Evolutionary conservation across 2,113 vertebrate species (phyloP), one percentile per base, ranked within the genome.

Genomic region (Caloenas nicobarica): DNA sequence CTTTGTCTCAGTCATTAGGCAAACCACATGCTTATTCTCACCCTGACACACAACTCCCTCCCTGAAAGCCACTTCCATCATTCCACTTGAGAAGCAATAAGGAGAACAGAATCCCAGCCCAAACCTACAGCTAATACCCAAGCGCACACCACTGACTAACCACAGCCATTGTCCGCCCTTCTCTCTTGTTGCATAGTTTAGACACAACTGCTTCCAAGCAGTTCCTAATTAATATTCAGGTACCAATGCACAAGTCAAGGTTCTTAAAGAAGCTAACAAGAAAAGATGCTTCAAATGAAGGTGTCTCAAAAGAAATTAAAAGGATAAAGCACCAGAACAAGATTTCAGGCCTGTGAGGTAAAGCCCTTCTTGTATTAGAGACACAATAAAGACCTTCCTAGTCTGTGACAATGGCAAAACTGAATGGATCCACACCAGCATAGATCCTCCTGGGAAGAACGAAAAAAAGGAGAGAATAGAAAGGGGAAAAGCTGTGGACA

Each of bases 311-410:
- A 80, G n/a, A 85, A 88, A 86, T 38, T 40, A 48, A 80, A 71
- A 51, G 77, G 36, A 79, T 60, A 50, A 93, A 73, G n/a, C 64
- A 88, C 29, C 46, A 69, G 64, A 89, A 89, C n/a, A 91, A 44
- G 18, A 72, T 44, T 79, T 90, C 28, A 70, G n/a, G 50, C 8
- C 74, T 61, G 8, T 16, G 29, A 88, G 24, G 38, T 61, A 84
- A 93, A 90, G 31, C 25, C 82, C 50, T 74, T 85, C 69, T 72
- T 88, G 50, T 51, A 81, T n/a, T 3, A 50, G 31, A 88, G 15
- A 81, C 33, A 82, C 17, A 81, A 38, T 28, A 29, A 86, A 78
- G 22, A 72, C 66, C 22, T 34, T 78, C 34, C 50, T 28, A 60
- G 31, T 60, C 16, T 66, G 36, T 80, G 38, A 82, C 29, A 93